These are phyloP conservation scores for Perodicticus potto DNA, from an alignment of 2,797 vertebrate species.

Conservation along the genomic window DNA sequence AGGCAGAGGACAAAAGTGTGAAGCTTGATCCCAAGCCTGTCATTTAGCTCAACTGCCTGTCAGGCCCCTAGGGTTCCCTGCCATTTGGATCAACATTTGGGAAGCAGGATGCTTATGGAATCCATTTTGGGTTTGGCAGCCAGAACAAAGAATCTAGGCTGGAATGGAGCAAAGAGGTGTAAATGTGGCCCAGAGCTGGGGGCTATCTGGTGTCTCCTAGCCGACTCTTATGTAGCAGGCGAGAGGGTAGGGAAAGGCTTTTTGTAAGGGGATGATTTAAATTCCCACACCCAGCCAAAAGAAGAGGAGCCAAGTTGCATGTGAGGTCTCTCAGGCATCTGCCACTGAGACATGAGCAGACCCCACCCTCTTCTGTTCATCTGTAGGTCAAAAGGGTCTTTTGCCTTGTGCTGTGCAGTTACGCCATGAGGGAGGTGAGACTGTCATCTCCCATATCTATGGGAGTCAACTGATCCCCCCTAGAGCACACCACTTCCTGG, in stretches of 20 bases:
- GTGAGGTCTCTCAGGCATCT: not conserved
- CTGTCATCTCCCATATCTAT: not conserved
- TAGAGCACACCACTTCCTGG: not conserved
- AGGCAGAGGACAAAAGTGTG: conserved; percentile 34
- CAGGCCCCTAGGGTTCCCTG: conserved; percentile 52
- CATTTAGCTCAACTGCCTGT: conserved; percentile 56
- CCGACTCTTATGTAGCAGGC: conserved; percentile 68
- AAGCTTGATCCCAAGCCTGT: conserved; percentile 34
- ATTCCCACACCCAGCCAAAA: not conserved
- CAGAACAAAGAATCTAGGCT: conserved; percentile 80
- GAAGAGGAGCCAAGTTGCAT: not conserved
- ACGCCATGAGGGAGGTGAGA: not conserved
- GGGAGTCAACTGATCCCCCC: not conserved
- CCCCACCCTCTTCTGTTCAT: not conserved
- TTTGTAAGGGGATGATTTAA: conserved; percentile 46
- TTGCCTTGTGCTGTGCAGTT: not conserved
- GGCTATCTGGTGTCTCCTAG: conserved; percentile 64
- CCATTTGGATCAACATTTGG: conserved; percentile 80
- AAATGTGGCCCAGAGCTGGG: conserved; percentile 76
- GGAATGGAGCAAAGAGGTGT: conserved; percentile 76
- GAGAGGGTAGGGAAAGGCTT: not conserved
- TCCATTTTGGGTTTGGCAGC: conserved; percentile 83
- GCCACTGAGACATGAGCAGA: conserved; percentile 23
- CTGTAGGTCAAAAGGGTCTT: not conserved
- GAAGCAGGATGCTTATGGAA: conserved; percentile 82